phyloP scores from a whole-genome alignment of 1,140 invertebrate species.

The Medauroidea extradentata region DNA sequence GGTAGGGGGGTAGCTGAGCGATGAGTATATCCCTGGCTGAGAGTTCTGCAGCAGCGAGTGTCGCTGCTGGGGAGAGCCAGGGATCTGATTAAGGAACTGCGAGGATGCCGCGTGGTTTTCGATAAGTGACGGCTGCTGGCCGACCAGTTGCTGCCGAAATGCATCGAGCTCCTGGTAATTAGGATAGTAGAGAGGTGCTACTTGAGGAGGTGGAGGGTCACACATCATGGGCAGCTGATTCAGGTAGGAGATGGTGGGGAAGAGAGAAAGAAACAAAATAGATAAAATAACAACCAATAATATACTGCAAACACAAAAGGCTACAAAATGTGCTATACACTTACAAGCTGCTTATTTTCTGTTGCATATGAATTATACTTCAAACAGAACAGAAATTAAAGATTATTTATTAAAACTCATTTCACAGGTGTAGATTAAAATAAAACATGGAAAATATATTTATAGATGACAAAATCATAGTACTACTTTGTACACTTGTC shows the following conservation, averaged over 20 bases:
- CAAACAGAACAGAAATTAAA: no score
- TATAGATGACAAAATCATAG: no score
- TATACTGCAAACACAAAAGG: no score
- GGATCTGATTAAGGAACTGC: constrained; percentile 13
- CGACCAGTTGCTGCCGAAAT: constrained; percentile 22
- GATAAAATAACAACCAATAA: no score
- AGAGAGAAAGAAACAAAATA: not conserved
- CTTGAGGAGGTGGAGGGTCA: constrained; percentile 29
- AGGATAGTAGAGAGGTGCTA: constrained; percentile 28
- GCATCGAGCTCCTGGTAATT: constrained; percentile 31
- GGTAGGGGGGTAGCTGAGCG: constrained; percentile 35
- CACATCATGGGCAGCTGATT: constrained; percentile 20
- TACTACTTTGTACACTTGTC: no score
- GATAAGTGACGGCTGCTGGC: constrained; percentile 13
- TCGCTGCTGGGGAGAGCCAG: constrained; percentile 20
- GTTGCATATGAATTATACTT: no score
- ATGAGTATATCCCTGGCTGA: constrained; percentile 22
- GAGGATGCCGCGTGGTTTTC: constrained; percentile 16
- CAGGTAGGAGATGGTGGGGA: not conserved
- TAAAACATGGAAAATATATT: no score
- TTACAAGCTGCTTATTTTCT: no score
- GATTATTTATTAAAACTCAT: no score
- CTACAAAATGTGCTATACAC: no score
- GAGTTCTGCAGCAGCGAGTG: constrained; percentile 6
- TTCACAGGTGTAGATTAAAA: no score